Conservation (phyloP, 2,113 vertebrate genomes). For the Oplegnathus fasciatus region DNA sequence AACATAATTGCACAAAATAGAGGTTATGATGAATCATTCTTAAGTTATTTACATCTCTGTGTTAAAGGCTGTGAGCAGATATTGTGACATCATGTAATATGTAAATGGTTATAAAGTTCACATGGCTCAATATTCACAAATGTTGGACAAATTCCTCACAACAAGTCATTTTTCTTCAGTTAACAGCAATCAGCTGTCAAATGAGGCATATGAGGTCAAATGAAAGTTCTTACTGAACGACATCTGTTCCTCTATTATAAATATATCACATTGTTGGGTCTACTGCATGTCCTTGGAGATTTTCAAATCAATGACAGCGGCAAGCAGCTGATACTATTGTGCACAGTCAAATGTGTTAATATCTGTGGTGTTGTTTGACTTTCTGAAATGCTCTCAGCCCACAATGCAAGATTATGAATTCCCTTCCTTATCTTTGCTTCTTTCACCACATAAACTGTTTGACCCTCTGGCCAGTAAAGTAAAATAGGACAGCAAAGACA, state of each 20-base stretch:
- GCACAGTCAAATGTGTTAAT: not conserved
- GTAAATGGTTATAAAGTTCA: not conserved
- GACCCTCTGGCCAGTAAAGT: not conserved
- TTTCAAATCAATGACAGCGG: not conserved
- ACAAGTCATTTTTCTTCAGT: not conserved
- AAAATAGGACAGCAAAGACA: constrained; percentile 20
- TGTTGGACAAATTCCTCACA: not conserved
- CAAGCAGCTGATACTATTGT: too few species aligned
- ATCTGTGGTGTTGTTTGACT: not conserved
- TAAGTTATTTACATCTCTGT: not conserved
- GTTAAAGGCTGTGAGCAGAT: not conserved
- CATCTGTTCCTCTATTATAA: not conserved
- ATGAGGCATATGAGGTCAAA: not conserved
- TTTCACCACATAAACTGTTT: not conserved
- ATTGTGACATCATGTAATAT: not conserved
- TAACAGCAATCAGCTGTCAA: not conserved
- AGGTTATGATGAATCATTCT: not conserved
- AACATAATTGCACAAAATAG: not conserved
- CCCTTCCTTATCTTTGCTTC: not conserved
- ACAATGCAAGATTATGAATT: not conserved
- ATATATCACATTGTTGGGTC: not conserved
- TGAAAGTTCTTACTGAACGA: not conserved
- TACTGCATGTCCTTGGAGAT: not conserved
- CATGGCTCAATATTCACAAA: not conserved
- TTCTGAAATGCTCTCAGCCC: not conserved